These are phyloP conservation scores for Pandemis corylana DNA, from an alignment of 2,888 invertebrate species.

Conservation along the genomic window DNA sequence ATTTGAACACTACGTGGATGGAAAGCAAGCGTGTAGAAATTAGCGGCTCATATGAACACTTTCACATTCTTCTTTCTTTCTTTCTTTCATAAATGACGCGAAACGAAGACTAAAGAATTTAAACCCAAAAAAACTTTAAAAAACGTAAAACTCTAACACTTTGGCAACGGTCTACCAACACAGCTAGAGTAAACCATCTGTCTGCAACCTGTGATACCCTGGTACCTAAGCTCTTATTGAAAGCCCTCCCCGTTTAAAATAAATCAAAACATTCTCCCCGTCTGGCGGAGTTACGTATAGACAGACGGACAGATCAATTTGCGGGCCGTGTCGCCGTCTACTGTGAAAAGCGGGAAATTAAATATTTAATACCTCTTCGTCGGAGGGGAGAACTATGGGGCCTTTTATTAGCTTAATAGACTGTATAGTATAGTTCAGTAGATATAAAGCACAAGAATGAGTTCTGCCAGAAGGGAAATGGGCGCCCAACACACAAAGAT, in stretches of 20 bases:
- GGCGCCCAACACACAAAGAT: too few species aligned
- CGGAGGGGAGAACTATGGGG: constrained; percentile 51
- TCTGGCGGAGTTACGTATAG: constrained; percentile 35
- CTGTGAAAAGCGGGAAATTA: constrained; percentile 62
- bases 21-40: too few species aligned
- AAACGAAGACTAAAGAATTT: too few species aligned
- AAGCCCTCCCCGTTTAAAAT: constrained; percentile 25
- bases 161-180: neutral
- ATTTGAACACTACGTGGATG: too few species aligned
- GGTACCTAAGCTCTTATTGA: constrained; percentile 34
- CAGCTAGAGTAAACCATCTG: neutral
- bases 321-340: constrained; percentile 49
- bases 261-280: constrained; percentile 39
- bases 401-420: constrained; percentile 44
- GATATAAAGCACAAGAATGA: neutral
- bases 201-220: constrained; percentile 21
- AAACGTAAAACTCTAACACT: too few species aligned
- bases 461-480: neutral
- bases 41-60: too few species aligned
- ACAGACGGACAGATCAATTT: constrained; percentile 61
- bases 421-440: neutral
- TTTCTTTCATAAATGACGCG: too few species aligned
- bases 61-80: too few species aligned
- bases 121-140: too few species aligned
- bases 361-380: constrained; percentile 67